These are phyloP conservation scores for Pithys albifrons DNA, from an alignment of 2,113 vertebrate species.

Conservation along the genomic window DNA sequence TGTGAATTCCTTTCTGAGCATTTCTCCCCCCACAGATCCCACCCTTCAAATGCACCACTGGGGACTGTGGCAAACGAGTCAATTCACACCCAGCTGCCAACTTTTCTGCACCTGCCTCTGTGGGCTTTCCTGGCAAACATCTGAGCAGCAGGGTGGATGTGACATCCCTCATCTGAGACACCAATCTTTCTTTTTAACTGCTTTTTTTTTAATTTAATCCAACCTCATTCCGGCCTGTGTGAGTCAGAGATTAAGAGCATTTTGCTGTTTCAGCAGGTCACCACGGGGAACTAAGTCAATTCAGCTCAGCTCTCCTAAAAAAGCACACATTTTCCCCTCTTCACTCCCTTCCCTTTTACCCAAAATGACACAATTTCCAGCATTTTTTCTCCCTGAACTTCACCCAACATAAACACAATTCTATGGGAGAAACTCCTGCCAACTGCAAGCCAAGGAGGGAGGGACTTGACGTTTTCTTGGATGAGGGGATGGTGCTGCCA, in stretches of 20 bases:
- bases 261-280: conserved; percentile 52
- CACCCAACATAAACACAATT: neutral
- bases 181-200: neutral
- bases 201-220: neutral
- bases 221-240: neutral
- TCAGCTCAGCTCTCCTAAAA: neutral
- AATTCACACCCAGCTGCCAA: conserved; percentile 19
- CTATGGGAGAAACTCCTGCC: conserved; percentile 13
- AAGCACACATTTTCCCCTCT: neutral
- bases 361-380: neutral
- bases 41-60: neutral
- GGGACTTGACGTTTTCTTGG: conserved; percentile 30
- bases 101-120: neutral
- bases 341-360: neutral
- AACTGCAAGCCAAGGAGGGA: conserved; percentile 17
- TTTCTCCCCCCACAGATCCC: neutral
- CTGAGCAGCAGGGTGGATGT: neutral
- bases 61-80: neutral
- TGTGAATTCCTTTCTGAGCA: neutral
- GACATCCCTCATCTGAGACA: conserved; percentile 2
- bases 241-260: conserved; percentile 12
- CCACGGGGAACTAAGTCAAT: neutral
- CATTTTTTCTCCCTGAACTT: conserved; percentile 46
- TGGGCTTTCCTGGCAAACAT: conserved; percentile 25
- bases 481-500: neutral